Conservation (phyloP, 2,797 vertebrate species). For the Rhinoraja longicauda region DNA sequence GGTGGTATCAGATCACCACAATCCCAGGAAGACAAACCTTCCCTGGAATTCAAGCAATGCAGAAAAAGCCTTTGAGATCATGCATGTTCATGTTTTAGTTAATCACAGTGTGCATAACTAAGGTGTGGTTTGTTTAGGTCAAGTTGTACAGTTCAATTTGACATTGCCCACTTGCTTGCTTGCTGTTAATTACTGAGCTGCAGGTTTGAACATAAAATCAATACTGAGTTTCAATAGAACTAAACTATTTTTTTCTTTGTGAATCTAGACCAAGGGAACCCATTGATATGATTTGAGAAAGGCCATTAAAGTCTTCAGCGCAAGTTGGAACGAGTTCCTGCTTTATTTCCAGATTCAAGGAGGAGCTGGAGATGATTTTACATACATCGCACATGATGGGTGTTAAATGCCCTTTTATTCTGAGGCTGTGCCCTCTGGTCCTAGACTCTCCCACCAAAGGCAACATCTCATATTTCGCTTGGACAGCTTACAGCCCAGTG, state of each 20-base stretch:
- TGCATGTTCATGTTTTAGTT: background rate
- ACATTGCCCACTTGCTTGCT: background rate
- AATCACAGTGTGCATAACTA: background rate
- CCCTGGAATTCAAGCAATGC: background rate
- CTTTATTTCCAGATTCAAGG: too few relatives aligned
- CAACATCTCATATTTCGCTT: too few relatives aligned
- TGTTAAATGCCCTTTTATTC: too few relatives aligned
- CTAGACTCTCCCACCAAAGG: too few relatives aligned
- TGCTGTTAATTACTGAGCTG: background rate
- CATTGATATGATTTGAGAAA: too few relatives aligned
- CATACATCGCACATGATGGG: background rate
- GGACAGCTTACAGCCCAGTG: too few relatives aligned
- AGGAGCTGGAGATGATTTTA: background rate
- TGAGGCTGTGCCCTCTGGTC: too few relatives aligned
- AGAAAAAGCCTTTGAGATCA: background rate
- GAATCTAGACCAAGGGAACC: background rate
- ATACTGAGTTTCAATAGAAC: background rate
- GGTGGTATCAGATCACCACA: too few relatives aligned
- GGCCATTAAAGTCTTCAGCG: background rate
- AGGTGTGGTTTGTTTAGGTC: background rate
- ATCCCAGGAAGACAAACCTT: too few relatives aligned
- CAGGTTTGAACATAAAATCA: background rate
- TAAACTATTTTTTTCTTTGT: background rate
- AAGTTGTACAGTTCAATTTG: background rate
- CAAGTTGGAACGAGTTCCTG: background rate